Percentiles rank a stretch among this genome's conserved stretches.
Evolutionary conservation across 2,797 vertebrate genomes (phyloP).

Genomic region (Gadopsis marmoratus): DNA sequence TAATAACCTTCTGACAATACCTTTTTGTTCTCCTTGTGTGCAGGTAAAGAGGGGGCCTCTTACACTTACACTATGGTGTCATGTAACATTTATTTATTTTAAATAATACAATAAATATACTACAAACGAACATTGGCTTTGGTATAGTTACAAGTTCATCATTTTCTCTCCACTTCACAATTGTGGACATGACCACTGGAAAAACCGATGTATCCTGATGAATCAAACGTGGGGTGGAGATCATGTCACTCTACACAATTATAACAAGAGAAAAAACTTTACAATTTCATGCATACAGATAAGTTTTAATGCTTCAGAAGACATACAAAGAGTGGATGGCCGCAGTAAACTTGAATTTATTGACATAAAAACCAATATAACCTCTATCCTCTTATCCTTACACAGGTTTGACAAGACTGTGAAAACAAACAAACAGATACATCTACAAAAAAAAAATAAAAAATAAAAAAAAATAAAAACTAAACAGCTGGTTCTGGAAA

Average conservation of each 20-base stretch:
- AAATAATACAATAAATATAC: constrained; percentile 92
- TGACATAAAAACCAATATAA: constrained; percentile 91
- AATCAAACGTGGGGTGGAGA: constrained; percentile 69
- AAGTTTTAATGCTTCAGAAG: constrained; percentile 91
- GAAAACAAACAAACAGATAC: constrained; percentile 83
- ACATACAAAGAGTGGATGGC: constrained; percentile 91
- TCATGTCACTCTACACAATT: constrained; percentile 73
- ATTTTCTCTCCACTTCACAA: constrained; percentile 85
- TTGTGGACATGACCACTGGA: constrained; percentile 76
- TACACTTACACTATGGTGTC: constrained; percentile 87
- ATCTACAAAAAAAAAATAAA: constrained; percentile 78
- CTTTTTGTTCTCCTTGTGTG: constrained; percentile 53
- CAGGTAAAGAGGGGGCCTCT: constrained; percentile 82
- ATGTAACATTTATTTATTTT: constrained; percentile 90
- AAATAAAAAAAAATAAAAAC: constrained; percentile 71
- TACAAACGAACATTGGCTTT: constrained; percentile 87
- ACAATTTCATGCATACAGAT: constrained; percentile 91
- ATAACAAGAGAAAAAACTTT: constrained; percentile 87
- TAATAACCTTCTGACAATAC: constrained; percentile 25
- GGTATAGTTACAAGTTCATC: constrained; percentile 86
- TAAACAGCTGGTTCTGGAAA: constrained; percentile 81
- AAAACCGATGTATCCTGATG: constrained; percentile 66
- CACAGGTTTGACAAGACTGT: constrained; percentile 93
- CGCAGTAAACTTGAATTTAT: constrained; percentile 97
- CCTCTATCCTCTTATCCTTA: constrained; percentile 91